Evolutionary conservation across 2,888 invertebrate species (phyloP).

Genomic region (Leptopilina syphax): DNA sequence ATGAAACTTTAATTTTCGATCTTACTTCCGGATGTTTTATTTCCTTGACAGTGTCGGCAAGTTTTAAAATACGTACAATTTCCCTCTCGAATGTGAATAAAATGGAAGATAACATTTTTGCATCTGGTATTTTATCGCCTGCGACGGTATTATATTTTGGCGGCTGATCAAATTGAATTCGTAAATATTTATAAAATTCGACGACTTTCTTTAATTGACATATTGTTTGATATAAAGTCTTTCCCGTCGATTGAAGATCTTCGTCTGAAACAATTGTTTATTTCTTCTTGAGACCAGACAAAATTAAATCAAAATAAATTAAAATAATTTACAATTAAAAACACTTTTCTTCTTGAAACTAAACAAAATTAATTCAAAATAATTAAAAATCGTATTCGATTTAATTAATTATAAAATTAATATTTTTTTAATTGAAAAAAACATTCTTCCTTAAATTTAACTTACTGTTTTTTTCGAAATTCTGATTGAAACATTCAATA

Average conservation of each 20-base stretch:
- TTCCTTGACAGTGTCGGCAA: constrained; percentile 65
- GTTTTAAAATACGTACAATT: constrained; percentile 72
- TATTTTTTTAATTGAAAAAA: background rate
- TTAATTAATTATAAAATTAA: background rate
- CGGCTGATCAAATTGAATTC: constrained; percentile 64
- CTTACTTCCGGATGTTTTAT: constrained; percentile 59
- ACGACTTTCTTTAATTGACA: constrained; percentile 65
- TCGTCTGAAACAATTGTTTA: constrained; percentile 59
- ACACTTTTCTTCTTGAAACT: background rate
- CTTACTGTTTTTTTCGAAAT: constrained; percentile 64
- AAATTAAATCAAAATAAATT: constrained; percentile 37
- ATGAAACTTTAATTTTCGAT: constrained; percentile 68
- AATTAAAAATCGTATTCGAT: background rate
- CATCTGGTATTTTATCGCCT: constrained; percentile 58
- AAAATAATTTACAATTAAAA: background rate
- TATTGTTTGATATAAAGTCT: constrained; percentile 63
- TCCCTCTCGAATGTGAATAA: constrained; percentile 74
- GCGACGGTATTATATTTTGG: constrained; percentile 68
- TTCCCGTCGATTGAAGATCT: constrained; percentile 65
- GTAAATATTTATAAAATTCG: constrained; percentile 69
- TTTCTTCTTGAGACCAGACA: background rate
- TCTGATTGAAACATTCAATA: constrained; percentile 71
- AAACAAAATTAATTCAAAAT: constrained; percentile 34
- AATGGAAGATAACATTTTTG: constrained; percentile 61
- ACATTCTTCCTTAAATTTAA: background rate